A percentile compares a stretch with the other conserved stretches of the same genome.
Evolutionary conservation across 2,888 invertebrate genomes (phyloP).

Genomic region (Trachelus iudaicus): DNA sequence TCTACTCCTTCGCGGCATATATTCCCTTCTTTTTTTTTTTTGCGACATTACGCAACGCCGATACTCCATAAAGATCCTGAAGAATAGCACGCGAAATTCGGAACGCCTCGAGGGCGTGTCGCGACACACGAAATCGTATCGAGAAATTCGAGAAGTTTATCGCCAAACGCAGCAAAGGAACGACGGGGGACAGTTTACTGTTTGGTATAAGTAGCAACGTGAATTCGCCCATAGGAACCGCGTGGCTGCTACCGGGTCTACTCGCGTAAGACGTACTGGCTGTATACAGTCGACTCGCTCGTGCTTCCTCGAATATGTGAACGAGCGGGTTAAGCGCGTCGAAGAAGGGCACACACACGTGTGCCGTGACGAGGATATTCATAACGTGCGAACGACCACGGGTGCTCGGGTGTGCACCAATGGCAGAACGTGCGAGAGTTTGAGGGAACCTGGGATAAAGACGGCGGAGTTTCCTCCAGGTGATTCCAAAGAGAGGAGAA

Average conservation of each 20-base stretch:
- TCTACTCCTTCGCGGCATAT: not conserved
- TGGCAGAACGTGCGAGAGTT: conserved; percentile 44
- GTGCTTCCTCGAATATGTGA: conserved; percentile 11
- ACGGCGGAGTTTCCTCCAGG: conserved; percentile 25
- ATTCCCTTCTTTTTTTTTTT: conserved; percentile 20
- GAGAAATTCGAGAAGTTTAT: too few species aligned
- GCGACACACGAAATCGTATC: conserved; percentile 6
- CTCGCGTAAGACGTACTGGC: too few species aligned
- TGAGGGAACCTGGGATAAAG: conserved; percentile 30
- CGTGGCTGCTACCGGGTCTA: too few species aligned
- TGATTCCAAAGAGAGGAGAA: conserved; percentile 15
- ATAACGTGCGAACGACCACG: conserved; percentile 50
- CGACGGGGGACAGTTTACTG: too few species aligned
- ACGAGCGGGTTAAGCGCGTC: conserved; percentile 44
- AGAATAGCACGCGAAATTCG: conserved; percentile 23
- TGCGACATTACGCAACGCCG: conserved; percentile 38
- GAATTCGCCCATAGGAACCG: too few species aligned
- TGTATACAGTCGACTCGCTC: too few species aligned
- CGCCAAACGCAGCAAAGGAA: too few species aligned
- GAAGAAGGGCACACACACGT: conserved; percentile 43
- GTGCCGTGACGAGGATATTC: conserved; percentile 40
- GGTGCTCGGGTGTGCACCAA: conserved; percentile 45
- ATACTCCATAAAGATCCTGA: conserved; percentile 38
- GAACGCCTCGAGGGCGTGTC: conserved; percentile 23
- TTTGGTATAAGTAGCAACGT: too few species aligned